Percentiles rank a stretch among this genome's conserved stretches.
These are phyloP conservation scores for Sarotherodon lohbergeri DNA, from an alignment of 2,113 vertebrate genomes.

Conservation along the genomic window DNA sequence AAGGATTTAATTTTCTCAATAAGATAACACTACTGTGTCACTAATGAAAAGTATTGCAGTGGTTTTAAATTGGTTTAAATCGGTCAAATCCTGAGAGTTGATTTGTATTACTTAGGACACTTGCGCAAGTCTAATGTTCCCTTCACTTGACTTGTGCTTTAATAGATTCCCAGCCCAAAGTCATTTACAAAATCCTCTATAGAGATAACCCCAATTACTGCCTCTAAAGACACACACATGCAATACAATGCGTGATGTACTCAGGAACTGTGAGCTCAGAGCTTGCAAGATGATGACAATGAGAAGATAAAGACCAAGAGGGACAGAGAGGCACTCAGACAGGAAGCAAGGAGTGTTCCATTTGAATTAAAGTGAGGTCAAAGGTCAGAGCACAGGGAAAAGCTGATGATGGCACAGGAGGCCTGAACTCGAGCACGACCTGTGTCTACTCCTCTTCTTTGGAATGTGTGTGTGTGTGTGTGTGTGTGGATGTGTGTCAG, in stretches of 20 bases:
- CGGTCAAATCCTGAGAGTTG: background rate
- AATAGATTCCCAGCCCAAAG: constrained; percentile 28
- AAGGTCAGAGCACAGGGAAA: constrained; percentile 17
- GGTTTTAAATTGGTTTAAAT: constrained; percentile 23
- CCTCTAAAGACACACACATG: background rate
- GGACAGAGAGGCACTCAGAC: background rate
- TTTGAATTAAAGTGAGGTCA: constrained; percentile 41
- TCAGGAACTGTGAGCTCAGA: background rate
- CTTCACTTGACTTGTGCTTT: constrained; percentile 10
- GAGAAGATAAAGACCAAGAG: constrained; percentile 14
- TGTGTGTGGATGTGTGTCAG: background rate
- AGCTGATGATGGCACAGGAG: constrained; percentile 31
- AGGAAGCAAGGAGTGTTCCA: background rate
- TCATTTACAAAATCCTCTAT: constrained; percentile 39
- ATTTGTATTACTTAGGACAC: constrained; percentile 31
- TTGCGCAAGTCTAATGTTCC: constrained; percentile 33
- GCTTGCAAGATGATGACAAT: constrained; percentile 1
- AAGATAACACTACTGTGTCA: background rate
- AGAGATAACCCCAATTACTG: constrained; percentile 61
- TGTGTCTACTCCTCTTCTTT: background rate
- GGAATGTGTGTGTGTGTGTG: background rate
- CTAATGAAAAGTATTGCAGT: constrained; percentile 16
- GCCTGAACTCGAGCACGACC: constrained; percentile 26
- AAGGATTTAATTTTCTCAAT: background rate
- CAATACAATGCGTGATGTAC: constrained; percentile 13